Percentiles rank a stretch among this genome's conserved stretches.
Evolutionary conservation across 2,113 vertebrate species (phyloP).

Genomic region (Orthochromis indermauri): DNA sequence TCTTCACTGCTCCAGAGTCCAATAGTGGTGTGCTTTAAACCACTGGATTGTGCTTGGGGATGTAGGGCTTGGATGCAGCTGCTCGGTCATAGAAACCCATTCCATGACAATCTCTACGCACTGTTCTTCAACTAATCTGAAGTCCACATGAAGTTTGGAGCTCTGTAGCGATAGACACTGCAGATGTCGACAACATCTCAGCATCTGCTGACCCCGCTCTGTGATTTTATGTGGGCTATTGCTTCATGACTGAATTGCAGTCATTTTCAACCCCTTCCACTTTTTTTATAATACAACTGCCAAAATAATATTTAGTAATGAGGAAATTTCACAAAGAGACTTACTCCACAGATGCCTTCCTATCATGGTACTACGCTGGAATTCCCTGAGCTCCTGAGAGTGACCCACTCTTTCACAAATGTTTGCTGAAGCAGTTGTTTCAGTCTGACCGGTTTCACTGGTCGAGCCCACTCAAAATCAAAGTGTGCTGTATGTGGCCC

Average conservation of each 20-base stretch:
- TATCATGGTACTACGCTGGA: not conserved
- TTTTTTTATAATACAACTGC: not conserved
- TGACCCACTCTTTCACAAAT: not conserved
- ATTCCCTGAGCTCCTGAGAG: not conserved
- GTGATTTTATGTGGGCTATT: not conserved
- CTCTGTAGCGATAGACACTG: not conserved
- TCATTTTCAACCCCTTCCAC: not conserved
- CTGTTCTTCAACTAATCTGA: not conserved
- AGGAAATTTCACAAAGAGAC: not conserved
- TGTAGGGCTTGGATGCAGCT: not conserved
- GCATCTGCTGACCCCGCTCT: not conserved
- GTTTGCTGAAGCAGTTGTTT: not conserved
- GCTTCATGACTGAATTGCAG: not conserved
- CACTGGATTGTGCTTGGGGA: not conserved
- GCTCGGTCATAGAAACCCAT: not conserved
- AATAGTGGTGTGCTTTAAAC: not conserved
- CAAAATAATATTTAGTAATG: not conserved
- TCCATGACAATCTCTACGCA: not conserved
- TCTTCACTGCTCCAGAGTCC: not conserved
- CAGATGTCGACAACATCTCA: not conserved
- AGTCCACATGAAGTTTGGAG: not conserved
- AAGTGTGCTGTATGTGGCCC: not conserved
- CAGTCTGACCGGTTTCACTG: not conserved
- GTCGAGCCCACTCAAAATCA: not conserved
- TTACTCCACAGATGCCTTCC: not conserved